Percentiles rank a stretch among this genome's conserved stretches.
phyloP scores from a whole-genome alignment of 1,140 invertebrate species.

The Zaprionus africanus region DNA sequence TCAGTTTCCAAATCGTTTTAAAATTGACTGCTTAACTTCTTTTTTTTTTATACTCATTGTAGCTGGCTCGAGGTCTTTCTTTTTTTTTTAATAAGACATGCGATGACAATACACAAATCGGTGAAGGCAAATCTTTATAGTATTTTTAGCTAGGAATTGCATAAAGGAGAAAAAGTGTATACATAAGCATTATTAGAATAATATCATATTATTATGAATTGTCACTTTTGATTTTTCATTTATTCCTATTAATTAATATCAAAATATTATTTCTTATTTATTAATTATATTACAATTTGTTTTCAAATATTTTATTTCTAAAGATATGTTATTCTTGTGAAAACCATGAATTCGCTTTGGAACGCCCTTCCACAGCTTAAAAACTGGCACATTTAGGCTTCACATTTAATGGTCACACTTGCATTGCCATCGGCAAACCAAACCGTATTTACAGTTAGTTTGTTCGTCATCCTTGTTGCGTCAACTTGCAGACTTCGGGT shows the following conservation, averaged over 20 bases:
- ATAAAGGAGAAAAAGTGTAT: not conserved
- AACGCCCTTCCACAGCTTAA: not conserved
- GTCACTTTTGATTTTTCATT: not conserved
- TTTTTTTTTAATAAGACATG: not conserved
- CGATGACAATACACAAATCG: not conserved
- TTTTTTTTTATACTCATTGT: not conserved
- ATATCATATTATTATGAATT: too few species aligned
- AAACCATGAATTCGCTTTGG: not conserved
- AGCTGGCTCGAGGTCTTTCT: too few species aligned
- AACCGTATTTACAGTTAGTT: slow-evolving; percentile 47
- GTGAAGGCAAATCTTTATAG: not conserved
- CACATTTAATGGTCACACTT: slow-evolving; percentile 15
- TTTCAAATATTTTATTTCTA: not conserved
- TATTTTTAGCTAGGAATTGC: not conserved
- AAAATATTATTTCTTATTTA: not conserved
- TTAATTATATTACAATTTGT: not conserved
- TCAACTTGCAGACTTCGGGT: slow-evolving; percentile 3
- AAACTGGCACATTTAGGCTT: slow-evolving; percentile 2
- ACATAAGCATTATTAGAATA: too few species aligned
- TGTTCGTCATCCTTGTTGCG: slow-evolving; percentile 34
- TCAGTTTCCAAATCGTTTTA: not conserved
- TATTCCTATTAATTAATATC: too few species aligned
- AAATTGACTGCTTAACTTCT: not conserved
- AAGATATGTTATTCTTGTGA: slow-evolving; percentile 2
- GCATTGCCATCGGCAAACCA: not conserved